phyloP scores from a whole-genome alignment of 2,113 vertebrate species.

The Pseudolaguvia tuberculata region DNA sequence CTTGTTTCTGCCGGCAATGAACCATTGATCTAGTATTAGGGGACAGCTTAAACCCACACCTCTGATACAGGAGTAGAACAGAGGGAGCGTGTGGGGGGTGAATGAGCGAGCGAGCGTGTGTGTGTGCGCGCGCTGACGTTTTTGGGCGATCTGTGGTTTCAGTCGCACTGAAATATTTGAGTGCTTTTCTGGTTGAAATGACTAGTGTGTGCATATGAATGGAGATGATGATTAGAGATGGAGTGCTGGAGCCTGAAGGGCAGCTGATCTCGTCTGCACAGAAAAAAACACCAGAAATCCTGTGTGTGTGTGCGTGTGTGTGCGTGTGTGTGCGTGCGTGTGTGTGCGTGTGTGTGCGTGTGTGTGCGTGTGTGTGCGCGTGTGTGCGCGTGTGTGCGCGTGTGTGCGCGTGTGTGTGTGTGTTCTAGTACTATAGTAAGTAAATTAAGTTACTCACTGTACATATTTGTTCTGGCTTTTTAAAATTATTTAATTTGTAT shows the following conservation, averaged over 20 bases:
- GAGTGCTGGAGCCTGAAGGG: neutral
- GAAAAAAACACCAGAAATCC: too few species aligned
- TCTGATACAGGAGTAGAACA: conserved; percentile 19
- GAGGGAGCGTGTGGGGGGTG: neutral
- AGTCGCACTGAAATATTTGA: conserved; percentile 5
- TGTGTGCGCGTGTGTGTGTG: too few species aligned
- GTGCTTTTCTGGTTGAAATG: conserved; percentile 12
- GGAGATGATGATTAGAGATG: neutral
- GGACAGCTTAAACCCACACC: neutral
- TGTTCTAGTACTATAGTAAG: too few species aligned
- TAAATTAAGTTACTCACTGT: too few species aligned
- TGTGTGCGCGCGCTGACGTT: neutral
- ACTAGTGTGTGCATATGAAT: neutral
- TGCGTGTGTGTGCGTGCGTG: too few species aligned
- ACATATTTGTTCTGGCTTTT: too few species aligned
- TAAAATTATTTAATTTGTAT: too few species aligned
- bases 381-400: too few species aligned
- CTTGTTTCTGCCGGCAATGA: conserved; percentile 57
- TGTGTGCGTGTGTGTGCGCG: too few species aligned
- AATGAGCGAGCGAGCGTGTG: neutral
- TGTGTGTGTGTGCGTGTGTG: too few species aligned
- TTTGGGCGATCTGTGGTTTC: neutral
- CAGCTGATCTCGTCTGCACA: neutral
- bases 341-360: too few species aligned
- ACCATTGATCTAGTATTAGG: neutral